Base-by-base conservation (phyloP, 2,113 vertebrate genomes). In the Sander vitreus region DNA sequence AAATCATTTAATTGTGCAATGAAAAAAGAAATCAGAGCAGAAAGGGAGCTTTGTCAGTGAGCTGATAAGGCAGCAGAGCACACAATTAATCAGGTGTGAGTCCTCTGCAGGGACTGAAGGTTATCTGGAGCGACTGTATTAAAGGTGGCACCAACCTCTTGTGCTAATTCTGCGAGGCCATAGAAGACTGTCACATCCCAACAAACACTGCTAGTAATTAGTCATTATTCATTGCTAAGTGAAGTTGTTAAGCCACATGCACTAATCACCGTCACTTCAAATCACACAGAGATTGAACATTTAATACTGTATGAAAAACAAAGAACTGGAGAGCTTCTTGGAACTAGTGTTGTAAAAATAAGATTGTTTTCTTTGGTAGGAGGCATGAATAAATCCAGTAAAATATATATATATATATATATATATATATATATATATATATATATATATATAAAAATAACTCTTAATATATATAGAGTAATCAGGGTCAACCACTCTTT, bases 41-140 rank as follows among this genome's bases (percentile, higher is more conserved):
- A 84, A 83, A 84, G 47, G 67, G 36, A 45, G 73, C 25, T 76
- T 73, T 88, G 86, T 85, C 83, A 91, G 83, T 5, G 78, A 60
- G 78, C 81, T 67, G 85, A 93, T 92, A 88, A 92, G 80, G 82
- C 58, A 19, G 65, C 30, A 2, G 78, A 82, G 64, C 71, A 70
- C 72, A 70, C 62, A 72, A 64, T 63, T 91, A 86, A 89, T 90
- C 81, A 80, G 87, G 80, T 57, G 27, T 3, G 30, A 90, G 85
- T 92, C 86, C 90, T 91, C 90, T 83, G 23, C 71, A 21, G 85
- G 81, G 88, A 85, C 67, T 78, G 84, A 88, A 92, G 91, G 91
- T 91, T 92, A 92, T 92, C 90, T 83, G 59, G 25, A 86, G 81
- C 79, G 48, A n/a, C 85, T 66, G 79, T 73, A 82, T 81, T 91